Conservation (phyloP, 2,113 vertebrate genomes). For the Saguinus imperator region DNA sequence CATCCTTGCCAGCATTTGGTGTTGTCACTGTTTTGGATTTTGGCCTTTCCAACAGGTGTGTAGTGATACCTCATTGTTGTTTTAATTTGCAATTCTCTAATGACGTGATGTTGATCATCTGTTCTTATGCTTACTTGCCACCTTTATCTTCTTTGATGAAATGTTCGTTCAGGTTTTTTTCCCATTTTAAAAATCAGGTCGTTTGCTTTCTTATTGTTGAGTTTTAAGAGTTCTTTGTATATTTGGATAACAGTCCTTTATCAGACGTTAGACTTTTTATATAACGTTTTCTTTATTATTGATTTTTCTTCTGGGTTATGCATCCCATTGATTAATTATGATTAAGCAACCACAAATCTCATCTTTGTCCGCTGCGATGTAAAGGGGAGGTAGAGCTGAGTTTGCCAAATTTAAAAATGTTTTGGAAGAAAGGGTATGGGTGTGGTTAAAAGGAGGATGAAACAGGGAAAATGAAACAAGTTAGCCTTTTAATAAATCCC, state of each 20-base stretch:
- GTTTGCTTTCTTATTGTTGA: neutral
- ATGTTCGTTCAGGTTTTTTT: neutral
- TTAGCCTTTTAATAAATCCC: slow-evolving; percentile 56
- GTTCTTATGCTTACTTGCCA: neutral
- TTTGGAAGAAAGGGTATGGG: neutral
- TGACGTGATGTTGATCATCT: neutral
- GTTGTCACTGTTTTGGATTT: neutral
- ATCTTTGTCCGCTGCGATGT: neutral
- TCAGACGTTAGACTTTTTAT: neutral
- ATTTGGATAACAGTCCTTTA: neutral
- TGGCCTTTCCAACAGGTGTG: neutral
- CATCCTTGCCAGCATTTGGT: neutral
- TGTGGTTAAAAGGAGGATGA: neutral
- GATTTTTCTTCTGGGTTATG: neutral
- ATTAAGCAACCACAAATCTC: neutral
- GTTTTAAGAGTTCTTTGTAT: neutral
- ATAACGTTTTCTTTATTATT: neutral
- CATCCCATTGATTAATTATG: neutral
- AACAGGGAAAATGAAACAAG: slow-evolving; percentile 22
- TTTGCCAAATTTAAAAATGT: neutral
- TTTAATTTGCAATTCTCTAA: neutral
- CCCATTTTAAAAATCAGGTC: neutral
- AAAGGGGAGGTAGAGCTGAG: neutral
- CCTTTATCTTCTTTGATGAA: neutral
- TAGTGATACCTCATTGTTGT: neutral